Evolutionary conservation across 2,888 invertebrate species (phyloP).

Genomic region (Cantharis flavilabris): DNA sequence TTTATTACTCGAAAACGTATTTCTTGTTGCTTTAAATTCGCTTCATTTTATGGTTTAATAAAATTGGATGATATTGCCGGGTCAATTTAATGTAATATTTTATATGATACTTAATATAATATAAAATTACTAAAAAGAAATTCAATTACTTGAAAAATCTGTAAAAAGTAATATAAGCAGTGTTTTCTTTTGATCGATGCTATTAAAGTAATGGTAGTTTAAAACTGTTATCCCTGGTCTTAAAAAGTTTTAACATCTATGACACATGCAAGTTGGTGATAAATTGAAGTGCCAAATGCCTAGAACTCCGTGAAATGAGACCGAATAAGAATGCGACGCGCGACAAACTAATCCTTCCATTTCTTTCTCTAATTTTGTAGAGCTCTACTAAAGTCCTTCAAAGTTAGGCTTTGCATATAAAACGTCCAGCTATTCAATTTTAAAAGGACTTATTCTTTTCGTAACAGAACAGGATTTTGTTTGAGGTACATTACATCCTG

Average conservation of each 20-base stretch:
- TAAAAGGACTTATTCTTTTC: conserved; percentile 30
- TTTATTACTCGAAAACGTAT: background rate
- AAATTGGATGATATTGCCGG: background rate
- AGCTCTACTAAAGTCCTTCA: conserved; percentile 48
- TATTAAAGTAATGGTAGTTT: conserved; percentile 26
- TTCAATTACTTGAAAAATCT: conserved; percentile 1
- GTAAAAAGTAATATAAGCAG: background rate
- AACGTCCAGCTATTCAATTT: conserved; percentile 52
- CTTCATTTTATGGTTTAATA: background rate
- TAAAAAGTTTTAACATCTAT: conserved; percentile 35
- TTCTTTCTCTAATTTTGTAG: conserved; percentile 54
- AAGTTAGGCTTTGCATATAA: conserved; percentile 54
- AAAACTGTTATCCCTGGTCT: conserved; percentile 29
- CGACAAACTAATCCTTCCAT: conserved; percentile 52
- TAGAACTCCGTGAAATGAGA: conserved; percentile 53
- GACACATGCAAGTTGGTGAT: conserved; percentile 43
- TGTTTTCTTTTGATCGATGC: conserved; percentile 2
- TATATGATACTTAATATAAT: background rate
- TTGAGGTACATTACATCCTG: conserved; percentile 23
- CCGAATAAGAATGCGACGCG: conserved; percentile 51
- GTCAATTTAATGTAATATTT: background rate
- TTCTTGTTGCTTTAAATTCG: background rate
- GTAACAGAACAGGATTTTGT: conserved; percentile 21
- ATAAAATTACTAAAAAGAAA: background rate
- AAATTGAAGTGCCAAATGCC: conserved; percentile 48